These are phyloP conservation scores for Prinia subflava DNA, from an alignment of 2,113 vertebrate species.

Conservation along the genomic window DNA sequence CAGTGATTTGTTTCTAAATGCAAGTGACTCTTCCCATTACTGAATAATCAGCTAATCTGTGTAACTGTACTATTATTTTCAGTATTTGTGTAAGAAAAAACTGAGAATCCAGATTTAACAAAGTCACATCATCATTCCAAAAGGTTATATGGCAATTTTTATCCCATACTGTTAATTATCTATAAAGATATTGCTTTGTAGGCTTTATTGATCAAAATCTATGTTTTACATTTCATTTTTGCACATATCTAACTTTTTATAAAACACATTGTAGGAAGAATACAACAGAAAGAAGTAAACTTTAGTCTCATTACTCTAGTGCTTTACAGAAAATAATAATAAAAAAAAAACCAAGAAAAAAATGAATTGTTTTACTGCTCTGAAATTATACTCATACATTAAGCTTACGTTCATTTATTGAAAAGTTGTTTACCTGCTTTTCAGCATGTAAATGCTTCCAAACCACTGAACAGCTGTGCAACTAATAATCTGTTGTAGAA, in stretches of 20 bases:
- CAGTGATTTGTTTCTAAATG: not conserved
- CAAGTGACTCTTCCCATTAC: not conserved
- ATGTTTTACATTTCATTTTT: not conserved
- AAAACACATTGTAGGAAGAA: not conserved
- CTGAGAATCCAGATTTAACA: not conserved
- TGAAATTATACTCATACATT: not conserved
- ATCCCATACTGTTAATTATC: not conserved
- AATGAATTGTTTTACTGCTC: not conserved
- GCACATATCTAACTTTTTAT: not conserved
- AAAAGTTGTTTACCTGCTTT: not conserved
- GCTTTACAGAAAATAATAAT: not conserved
- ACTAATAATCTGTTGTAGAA: not conserved
- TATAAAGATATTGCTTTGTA: not conserved
- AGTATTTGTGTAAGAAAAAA: not conserved
- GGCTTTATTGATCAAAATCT: not conserved
- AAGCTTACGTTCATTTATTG: fast-evolving
- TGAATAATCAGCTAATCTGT: not conserved
- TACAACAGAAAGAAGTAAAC: not conserved
- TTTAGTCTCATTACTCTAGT: not conserved
- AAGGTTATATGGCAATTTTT: not conserved
- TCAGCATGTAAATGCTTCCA: not conserved
- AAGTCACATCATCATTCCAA: not conserved
- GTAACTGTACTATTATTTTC: not conserved
- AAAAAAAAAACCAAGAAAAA: not conserved
- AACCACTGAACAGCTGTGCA: not conserved